Evolutionary conservation across 2,888 invertebrate genomes (phyloP), one percentile per base, ranked within the genome.

Genomic region (Erebia aethiops): DNA sequence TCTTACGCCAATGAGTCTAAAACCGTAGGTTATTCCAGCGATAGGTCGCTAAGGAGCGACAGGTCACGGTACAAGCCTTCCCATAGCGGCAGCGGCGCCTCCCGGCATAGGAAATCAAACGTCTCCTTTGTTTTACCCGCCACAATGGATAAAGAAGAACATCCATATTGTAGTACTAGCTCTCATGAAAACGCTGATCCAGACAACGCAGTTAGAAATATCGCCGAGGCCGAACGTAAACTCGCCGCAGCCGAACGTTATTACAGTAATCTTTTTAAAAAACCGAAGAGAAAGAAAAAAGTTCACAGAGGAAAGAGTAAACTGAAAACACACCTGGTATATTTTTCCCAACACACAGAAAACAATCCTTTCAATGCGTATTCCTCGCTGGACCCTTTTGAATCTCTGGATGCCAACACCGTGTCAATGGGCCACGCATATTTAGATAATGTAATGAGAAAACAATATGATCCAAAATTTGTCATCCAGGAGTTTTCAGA

Each of bases 401-500:
- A 26, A 18, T 51, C 18, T 67, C 5, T 60, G 10, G 67, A 64
- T 41, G 57, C 56, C 35, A 35, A 21, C 14, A 67, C 18, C 1
- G 65, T 71, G 16, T 61, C 56, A 4, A n/a, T 74, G 7, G 74
- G 74, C 65, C 64, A 62, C 1, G 70, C 80, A 0, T 87, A 85
- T 75, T 77, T 89, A 68, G 72, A 79, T 2, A 80, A 84, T 41
- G 77, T 88, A 71, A 75, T 87, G 14, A 80, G 82, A 62, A 88
- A 82, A 70, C 90, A 90, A 72, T 89, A 89, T 76, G 78, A 78
- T 57, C 81, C 83, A 10, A 77, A 75, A 68, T 73, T 77, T 51
- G 78, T 84, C 43, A 57, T 77, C 54, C 78, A 82, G 14, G 78
- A 84, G 64, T 76, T 79, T n/a, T 84, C 86, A 0, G 79, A 82